Conservation (phyloP, 2,113 vertebrate genomes). For the Actenoides hombroni region DNA sequence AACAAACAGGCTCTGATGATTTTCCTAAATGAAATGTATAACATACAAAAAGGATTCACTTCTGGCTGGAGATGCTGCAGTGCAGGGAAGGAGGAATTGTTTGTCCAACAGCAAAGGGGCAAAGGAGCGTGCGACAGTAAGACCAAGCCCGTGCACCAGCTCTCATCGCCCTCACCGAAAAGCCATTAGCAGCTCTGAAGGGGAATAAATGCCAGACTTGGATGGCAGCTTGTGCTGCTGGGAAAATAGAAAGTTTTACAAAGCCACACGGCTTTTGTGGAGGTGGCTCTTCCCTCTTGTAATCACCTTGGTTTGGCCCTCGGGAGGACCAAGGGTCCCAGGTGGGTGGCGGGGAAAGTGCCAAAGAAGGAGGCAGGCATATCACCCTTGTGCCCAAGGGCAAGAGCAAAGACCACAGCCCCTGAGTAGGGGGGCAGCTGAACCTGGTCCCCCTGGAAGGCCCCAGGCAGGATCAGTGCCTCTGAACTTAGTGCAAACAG, state of each 20-base stretch:
- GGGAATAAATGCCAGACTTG: not conserved
- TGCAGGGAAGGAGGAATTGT: not conserved
- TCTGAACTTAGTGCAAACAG: not conserved
- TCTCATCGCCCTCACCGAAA: not conserved
- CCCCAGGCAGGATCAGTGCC: not conserved
- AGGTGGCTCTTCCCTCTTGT: not conserved
- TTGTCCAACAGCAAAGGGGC: not conserved
- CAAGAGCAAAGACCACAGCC: not conserved
- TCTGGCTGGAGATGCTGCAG: not conserved
- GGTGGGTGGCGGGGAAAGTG: not conserved
- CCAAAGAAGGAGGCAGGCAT: not conserved
- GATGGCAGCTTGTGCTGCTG: not conserved
- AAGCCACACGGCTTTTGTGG: rapidly evolving
- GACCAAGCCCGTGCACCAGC: not conserved
- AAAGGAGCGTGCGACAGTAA: rapidly evolving
- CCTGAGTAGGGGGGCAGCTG: rapidly evolving
- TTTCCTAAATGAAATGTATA: not conserved
- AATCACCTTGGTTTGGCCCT: not conserved
- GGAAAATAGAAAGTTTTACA: not conserved
- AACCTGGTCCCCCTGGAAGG: not conserved
- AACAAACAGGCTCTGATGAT: not conserved
- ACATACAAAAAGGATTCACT: not conserved
- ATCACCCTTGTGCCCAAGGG: too few relatives aligned
- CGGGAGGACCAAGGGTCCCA: not conserved
- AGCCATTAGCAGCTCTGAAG: not conserved